Evolutionary conservation across 35 echinoderm and acorn worm species (phyloP).

Genomic region (Strongylocentrotus purpuratus): DNA sequence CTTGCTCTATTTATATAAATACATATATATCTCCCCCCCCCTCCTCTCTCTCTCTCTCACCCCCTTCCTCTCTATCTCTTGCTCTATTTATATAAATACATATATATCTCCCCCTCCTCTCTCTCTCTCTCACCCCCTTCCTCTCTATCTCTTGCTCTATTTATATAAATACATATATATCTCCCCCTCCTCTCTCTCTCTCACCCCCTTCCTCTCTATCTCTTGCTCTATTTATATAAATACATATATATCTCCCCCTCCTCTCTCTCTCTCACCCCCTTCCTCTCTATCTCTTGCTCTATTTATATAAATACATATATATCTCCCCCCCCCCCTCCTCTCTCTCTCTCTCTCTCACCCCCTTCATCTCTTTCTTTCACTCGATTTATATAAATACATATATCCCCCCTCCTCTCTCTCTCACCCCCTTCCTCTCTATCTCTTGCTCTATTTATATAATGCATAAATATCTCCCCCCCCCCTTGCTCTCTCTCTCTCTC

Average conservation of each 20-base stretch:
- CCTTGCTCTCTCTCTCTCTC: background rate
- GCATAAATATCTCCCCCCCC: too few species aligned
- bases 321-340: background rate
- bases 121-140: background rate
- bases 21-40: background rate
- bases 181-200: background rate
- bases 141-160: background rate
- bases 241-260: too few species aligned
- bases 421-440: background rate
- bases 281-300: background rate
- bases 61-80: background rate
- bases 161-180: too few species aligned
- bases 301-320: too few species aligned
- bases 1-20: background rate
- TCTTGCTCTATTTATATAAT: too few species aligned
- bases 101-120: background rate
- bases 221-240: too few species aligned
- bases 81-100: too few species aligned
- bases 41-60: background rate
- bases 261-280: background rate
- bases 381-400: too few species aligned
- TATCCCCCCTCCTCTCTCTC: background rate
- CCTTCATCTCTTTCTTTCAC: background rate
- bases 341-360: background rate
- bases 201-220: background rate